Percentiles rank a stretch among this genome's conserved stretches.
Conservation (phyloP, 1,140 invertebrate genomes). For the Pteromalus puparum region DNA sequence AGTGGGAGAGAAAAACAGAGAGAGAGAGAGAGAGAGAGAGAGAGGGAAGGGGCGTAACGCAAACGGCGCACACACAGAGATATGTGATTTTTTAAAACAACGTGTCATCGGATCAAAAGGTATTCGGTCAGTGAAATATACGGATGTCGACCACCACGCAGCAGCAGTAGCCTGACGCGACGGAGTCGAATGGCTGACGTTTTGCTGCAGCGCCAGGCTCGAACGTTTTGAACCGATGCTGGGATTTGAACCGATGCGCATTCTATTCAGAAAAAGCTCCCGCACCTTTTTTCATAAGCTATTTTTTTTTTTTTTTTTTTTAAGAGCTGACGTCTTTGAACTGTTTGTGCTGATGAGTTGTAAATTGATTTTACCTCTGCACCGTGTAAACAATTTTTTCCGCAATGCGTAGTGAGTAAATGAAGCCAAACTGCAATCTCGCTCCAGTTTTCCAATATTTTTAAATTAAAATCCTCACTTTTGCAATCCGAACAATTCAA, state of each 20-base stretch:
- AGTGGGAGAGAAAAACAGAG: neutral
- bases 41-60: neutral
- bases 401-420: neutral
- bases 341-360: no score
- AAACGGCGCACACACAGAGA: slow-evolving; percentile 1
- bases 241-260: no score
- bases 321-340: no score
- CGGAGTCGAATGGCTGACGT: slow-evolving; percentile 33
- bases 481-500: neutral
- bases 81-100: slow-evolving; percentile 53
- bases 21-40: neutral
- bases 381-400: neutral
- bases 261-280: no score
- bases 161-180: slow-evolving; percentile 1
- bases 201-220: neutral
- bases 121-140: slow-evolving; percentile 51
- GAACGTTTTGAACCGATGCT: no score
- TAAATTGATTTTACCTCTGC: neutral
- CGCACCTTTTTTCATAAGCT: neutral
- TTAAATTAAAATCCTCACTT: neutral
- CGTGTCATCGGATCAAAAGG: slow-evolving; percentile 51
- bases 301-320: no score
- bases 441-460: slow-evolving; percentile 1
- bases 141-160: slow-evolving; percentile 29
- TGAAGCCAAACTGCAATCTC: neutral